Conservation (phyloP, 1,140 invertebrate species). For the Popillia japonica region DNA sequence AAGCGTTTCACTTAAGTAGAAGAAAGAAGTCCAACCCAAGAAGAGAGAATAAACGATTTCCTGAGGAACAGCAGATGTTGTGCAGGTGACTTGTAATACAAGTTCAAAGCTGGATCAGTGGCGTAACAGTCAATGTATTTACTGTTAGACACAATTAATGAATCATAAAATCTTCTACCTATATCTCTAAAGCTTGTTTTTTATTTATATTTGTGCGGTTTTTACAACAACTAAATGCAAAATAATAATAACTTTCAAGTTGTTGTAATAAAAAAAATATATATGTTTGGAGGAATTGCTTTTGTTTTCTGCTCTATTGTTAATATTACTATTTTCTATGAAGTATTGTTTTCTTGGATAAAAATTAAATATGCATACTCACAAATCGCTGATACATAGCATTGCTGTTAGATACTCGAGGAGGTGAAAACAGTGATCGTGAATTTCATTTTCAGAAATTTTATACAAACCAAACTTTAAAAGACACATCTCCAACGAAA, state of each 20-base stretch:
- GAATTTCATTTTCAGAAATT: constrained; percentile 24
- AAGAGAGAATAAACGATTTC: constrained; percentile 35
- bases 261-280: too few species aligned
- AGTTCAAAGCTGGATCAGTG: constrained; percentile 32
- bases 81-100: constrained; percentile 36
- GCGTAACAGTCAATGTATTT: constrained; percentile 3
- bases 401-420: background rate
- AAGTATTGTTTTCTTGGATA: background rate
- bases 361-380: constrained; percentile 5
- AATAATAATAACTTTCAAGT: too few species aligned
- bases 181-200: too few species aligned
- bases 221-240: too few species aligned
- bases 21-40: background rate
- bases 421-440: background rate
- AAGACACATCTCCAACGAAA: background rate
- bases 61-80: constrained; percentile 37
- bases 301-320: too few species aligned
- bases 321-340: too few species aligned
- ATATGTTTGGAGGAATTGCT: too few species aligned
- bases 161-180: background rate
- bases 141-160: background rate
- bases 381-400: constrained; percentile 3
- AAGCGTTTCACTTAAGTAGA: background rate
- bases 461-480: background rate
- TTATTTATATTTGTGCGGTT: too few species aligned